Evolutionary conservation across 30 jellyfish, hydroid and myxozoan genomes (phyloP).

Genomic region (Hydractinia symbiolongicarpus): DNA sequence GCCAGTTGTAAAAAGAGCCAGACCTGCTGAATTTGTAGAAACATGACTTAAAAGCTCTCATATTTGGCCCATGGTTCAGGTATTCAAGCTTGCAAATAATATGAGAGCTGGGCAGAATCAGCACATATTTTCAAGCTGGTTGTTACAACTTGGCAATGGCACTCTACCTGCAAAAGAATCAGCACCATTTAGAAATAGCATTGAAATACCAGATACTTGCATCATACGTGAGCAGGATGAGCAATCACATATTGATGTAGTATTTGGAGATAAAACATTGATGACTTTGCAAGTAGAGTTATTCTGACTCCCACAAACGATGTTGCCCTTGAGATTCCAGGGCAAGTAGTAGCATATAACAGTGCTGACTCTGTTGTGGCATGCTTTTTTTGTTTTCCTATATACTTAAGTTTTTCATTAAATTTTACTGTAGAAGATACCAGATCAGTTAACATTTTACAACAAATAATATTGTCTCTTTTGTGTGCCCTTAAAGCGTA

Average conservation of each 20-base stretch:
- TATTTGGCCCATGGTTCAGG: conserved; percentile 20
- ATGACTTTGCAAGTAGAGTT: neutral
- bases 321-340: too few relatives aligned
- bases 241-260: neutral
- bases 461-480: too few relatives aligned
- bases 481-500: too few relatives aligned
- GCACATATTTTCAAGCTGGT: neutral
- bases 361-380: neutral
- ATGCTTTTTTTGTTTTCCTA: too few relatives aligned
- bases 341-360: too few relatives aligned
- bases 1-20: too few relatives aligned
- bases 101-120: conserved; percentile 13
- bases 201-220: conserved; percentile 11
- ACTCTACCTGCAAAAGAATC: conserved; percentile 11
- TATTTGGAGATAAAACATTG: neutral
- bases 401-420: too few relatives aligned
- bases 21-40: too few relatives aligned
- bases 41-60: too few relatives aligned
- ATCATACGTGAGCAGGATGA: neutral
- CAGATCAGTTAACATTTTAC: too few relatives aligned
- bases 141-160: conserved; percentile 14
- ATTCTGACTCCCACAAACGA: too few relatives aligned
- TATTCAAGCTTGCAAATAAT: neutral
- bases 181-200: conserved; percentile 1
- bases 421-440: too few relatives aligned